Percentiles rank a stretch among this genome's conserved stretches.
Evolutionary conservation across 2,113 vertebrate species (phyloP).

Genomic region (Microtus pennsylvanicus): DNA sequence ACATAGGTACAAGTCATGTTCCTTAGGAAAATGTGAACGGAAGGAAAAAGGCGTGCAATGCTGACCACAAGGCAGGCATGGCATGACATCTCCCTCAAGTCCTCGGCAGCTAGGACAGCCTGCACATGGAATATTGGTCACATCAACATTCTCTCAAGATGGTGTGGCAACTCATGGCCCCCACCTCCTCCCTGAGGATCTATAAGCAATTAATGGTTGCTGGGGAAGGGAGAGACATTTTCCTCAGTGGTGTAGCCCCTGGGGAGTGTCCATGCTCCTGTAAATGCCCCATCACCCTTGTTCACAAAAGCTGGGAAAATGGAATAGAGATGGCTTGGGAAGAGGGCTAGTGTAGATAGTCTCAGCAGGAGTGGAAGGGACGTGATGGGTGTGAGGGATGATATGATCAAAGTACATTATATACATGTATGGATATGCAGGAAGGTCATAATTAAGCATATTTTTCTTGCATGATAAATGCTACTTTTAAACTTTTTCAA

Average conservation of each 20-base stretch:
- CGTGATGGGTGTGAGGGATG: neutral
- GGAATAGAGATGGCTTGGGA: neutral
- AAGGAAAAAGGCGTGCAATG: neutral
- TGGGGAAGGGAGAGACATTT: neutral
- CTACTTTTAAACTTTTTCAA: neutral
- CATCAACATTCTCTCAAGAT: neutral
- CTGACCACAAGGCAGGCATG: neutral
- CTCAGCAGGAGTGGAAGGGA: neutral
- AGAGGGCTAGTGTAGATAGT: accelerated
- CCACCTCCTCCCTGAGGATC: too few species aligned
- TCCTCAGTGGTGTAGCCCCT: neutral
- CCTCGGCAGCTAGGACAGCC: neutral
- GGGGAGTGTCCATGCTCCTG: neutral
- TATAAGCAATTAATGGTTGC: neutral
- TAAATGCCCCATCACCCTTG: too few species aligned
- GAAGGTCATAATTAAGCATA: neutral
- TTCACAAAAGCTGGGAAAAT: neutral
- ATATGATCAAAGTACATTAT: neutral
- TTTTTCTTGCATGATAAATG: neutral
- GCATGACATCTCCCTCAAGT: too few species aligned
- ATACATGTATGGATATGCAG: neutral
- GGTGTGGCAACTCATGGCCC: neutral
- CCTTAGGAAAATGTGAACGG: neutral
- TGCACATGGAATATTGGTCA: neutral
- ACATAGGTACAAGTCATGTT: neutral